Conservation (phyloP, 2,888 invertebrate species). For the Stenurella melanura region DNA sequence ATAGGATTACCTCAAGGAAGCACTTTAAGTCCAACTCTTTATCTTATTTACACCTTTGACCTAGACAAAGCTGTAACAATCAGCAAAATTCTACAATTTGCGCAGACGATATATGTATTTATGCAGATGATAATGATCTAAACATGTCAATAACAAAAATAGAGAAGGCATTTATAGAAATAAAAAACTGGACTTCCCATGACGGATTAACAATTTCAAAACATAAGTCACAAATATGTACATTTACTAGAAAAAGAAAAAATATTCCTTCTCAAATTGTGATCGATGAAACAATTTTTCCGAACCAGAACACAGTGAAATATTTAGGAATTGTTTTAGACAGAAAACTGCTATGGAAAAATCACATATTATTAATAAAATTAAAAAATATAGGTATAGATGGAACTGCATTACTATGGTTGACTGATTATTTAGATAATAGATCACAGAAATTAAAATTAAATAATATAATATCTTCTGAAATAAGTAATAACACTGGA, state of each 20-base stretch:
- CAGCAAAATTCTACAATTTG: background rate
- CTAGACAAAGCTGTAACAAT: background rate
- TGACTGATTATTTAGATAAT: too few species aligned
- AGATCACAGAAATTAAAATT: too few species aligned
- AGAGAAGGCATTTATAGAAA: too few species aligned
- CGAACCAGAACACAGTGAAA: background rate
- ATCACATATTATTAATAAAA: background rate
- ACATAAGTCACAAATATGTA: background rate
- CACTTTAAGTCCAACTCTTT: background rate
- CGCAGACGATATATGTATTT: background rate
- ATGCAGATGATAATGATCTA: background rate
- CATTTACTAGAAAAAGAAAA: too few species aligned
- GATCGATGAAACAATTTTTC: too few species aligned
- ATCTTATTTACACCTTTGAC: background rate
- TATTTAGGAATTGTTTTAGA: background rate
- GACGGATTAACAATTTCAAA: background rate
- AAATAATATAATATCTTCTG: too few species aligned
- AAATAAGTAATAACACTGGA: too few species aligned
- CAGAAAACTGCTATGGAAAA: background rate
- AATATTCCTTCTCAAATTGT: too few species aligned
- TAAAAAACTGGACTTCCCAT: background rate
- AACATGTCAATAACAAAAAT: background rate
- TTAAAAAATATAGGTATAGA: too few species aligned
- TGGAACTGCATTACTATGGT: too few species aligned
- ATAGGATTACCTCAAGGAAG: background rate